Percentiles rank a stretch among this genome's conserved stretches.
Conservation (phyloP, 37 sponge, comb jelly and placozoan species). For the Diacarnus erythraeanus region DNA sequence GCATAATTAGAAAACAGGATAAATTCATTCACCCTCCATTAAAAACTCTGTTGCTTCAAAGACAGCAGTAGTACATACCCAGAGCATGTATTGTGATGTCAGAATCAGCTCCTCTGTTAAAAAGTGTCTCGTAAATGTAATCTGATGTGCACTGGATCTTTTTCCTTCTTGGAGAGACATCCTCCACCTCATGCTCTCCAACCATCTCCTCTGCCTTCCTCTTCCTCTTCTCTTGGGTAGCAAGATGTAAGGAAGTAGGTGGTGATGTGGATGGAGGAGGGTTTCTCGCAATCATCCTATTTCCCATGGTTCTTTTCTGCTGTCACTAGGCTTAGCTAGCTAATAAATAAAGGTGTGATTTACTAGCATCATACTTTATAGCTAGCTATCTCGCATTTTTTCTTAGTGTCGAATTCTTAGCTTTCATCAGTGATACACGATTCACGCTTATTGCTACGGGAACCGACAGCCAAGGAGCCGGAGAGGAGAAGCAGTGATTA, state of each 20-base stretch:
- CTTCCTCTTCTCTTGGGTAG: neutral
- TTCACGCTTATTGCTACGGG: too few relatives aligned
- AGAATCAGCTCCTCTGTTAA: constrained; percentile 49
- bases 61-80: constrained; percentile 28
- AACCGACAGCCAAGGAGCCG: too few relatives aligned
- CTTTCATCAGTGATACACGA: too few relatives aligned
- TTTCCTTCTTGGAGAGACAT: constrained; percentile 39
- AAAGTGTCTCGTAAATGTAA: constrained; percentile 76
- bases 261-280: neutral
- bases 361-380: too few relatives aligned
- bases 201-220: neutral
- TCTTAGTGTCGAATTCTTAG: too few relatives aligned
- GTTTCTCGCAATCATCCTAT: neutral
- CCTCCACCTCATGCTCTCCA: constrained; percentile 35
- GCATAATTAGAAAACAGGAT: neutral
- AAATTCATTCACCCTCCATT: neutral
- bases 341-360: too few relatives aligned
- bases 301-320: too few relatives aligned
- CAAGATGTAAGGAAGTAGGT: neutral
- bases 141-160: constrained; percentile 55
- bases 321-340: too few relatives aligned
- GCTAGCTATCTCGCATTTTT: too few relatives aligned
- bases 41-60: neutral
- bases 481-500: too few relatives aligned
- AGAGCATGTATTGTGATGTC: constrained; percentile 71